Conservation (phyloP, 2,888 invertebrate genomes). For the Cephus pygmeus region DNA sequence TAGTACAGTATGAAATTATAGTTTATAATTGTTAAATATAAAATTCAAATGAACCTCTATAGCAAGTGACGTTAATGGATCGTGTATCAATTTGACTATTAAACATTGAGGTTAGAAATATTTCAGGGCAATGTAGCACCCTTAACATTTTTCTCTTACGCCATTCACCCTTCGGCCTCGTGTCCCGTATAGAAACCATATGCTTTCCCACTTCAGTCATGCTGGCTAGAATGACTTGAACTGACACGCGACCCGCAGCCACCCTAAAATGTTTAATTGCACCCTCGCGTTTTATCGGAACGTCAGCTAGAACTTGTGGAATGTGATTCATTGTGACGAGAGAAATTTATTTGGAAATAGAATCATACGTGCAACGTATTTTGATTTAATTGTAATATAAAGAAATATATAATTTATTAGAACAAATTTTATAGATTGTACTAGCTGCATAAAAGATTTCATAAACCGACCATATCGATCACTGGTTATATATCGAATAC, state of each 20-base stretch:
- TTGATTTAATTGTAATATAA: not conserved
- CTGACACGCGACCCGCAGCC: conserved; percentile 58
- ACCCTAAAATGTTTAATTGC: conserved; percentile 43
- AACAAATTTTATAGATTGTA: not conserved
- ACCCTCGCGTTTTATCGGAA: conserved; percentile 29
- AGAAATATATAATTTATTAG: not conserved
- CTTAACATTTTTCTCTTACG: conserved; percentile 10
- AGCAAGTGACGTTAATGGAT: not conserved
- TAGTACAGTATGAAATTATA: not conserved
- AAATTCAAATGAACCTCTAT: not conserved
- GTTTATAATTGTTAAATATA: not conserved
- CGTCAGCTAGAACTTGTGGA: not conserved
- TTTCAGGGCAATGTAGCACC: conserved; percentile 31
- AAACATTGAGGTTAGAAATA: conserved; percentile 23
- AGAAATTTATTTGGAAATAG: not conserved
- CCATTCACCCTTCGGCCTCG: conserved; percentile 30
- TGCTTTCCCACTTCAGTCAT: conserved; percentile 45
- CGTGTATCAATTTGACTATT: not conserved
- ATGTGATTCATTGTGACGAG: not conserved
- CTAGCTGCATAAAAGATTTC: not conserved
- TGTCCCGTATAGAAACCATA: conserved; percentile 53
- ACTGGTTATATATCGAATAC: not conserved
- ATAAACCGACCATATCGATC: not conserved
- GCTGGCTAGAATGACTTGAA: conserved; percentile 54
- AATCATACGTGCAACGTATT: not conserved